Base-by-base conservation (phyloP, 1,140 invertebrate genomes). In the Lepidotrigona ventralis region DNA sequence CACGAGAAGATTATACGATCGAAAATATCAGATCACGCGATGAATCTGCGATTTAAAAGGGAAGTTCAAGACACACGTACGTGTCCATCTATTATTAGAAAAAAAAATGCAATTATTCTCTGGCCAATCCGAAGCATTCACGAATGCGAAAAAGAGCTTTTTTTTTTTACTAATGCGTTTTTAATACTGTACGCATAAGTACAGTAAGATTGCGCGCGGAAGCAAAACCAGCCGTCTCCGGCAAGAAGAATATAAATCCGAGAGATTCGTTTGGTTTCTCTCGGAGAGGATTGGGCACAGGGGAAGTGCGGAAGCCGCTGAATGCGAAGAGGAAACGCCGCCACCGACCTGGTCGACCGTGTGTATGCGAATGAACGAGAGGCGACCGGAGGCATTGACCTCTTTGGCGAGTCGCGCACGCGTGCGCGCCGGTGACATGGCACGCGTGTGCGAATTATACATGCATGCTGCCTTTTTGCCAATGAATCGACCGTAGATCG, bases 341-440 rank as follows among this genome's bases (percentile, higher is more conserved):
- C 1, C 53, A 71, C 21, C 58, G 60, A 15, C 17, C 69, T 73
- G 81, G 76, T 39, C 72, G 68, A 68, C 70, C 29, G 46, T 68
- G n/a, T 71, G 51, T 86, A 53, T 84, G 86, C 86, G 85, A 88
- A 85, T 86, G 85, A 86, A 86, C 85, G 83, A 82, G 90, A 90
- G 85, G 79, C 88, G 86, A 88, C 39, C 21, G 86, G 83, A 91
- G 90, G 86, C 91, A 91, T 91, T 91, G 91, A 91, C 91, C 91
- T 85, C 89, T 79, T 91, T 90, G 90, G 86, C 87, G 85, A 84
- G 63, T 76, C 77, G 78, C 75, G 46, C 63, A 82, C 83, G 73
- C 84, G 75, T 83, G 72, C 76, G 60, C 66, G 46, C 46, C 54
- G 21, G 70, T 78, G 81, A 84, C 81, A 86, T 33, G 0, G 46